Evolutionary conservation across 2,888 invertebrate genomes (phyloP).

Genomic region (Euzetes globulus): DNA sequence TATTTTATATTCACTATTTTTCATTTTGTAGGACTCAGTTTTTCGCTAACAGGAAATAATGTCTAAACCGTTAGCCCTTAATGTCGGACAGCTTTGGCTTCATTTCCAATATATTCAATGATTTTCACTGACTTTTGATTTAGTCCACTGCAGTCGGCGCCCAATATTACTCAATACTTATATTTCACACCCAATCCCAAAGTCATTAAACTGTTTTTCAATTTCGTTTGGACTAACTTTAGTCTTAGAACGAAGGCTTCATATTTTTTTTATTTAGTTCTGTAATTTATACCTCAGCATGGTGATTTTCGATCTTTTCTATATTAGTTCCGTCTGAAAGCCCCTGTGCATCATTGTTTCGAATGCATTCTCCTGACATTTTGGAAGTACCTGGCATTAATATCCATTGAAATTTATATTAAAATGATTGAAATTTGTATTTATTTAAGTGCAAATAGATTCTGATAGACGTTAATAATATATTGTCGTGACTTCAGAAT

Average conservation of each 20-base stretch:
- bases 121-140: background rate
- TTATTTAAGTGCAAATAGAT: background rate
- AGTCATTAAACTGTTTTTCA: background rate
- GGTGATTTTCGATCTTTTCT: no score
- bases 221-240: background rate
- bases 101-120: background rate
- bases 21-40: background rate
- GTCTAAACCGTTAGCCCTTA: constrained; percentile 1
- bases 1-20: background rate
- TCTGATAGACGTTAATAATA: background rate
- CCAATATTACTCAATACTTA: background rate
- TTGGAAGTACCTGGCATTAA: no score
- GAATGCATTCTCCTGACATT: no score
- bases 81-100: constrained; percentile 9
- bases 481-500: background rate
- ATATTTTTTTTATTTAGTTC: no score
- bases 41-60: constrained; percentile 7
- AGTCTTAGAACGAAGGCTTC: background rate
- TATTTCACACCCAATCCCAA: background rate
- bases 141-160: background rate
- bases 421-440: background rate
- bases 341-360: no score
- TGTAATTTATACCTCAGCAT: no score
- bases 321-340: no score
- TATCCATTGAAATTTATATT: background rate